Conservation (phyloP, 2,797 vertebrate genomes). For the Amniataba percoides region DNA sequence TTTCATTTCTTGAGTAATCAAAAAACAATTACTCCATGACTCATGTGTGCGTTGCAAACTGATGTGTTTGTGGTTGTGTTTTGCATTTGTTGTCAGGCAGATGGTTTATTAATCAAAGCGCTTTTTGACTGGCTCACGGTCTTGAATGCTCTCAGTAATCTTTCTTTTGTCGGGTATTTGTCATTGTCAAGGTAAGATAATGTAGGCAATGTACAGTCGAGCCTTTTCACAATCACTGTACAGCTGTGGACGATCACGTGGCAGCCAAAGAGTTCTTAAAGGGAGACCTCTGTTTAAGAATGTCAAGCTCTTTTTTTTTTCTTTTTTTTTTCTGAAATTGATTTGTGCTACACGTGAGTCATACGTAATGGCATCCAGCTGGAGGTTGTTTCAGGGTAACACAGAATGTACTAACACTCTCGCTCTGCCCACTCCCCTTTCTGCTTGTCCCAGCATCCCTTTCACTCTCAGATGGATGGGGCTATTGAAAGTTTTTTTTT, state of each 20-base stretch:
- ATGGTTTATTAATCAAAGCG: neutral
- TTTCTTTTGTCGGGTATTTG: neutral
- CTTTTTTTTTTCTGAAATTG: slow-evolving; percentile 53
- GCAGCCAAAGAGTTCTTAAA: slow-evolving; percentile 53
- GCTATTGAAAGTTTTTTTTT: slow-evolving; percentile 51
- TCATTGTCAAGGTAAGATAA: slow-evolving; percentile 4
- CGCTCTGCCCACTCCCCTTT: slow-evolving; percentile 36
- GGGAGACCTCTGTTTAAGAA: slow-evolving; percentile 64
- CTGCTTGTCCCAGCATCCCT: slow-evolving; percentile 50
- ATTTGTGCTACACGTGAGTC: slow-evolving; percentile 61
- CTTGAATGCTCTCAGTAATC: neutral
- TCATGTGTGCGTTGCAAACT: neutral
- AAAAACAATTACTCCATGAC: neutral
- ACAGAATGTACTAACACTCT: slow-evolving; percentile 55
- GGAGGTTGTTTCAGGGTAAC: slow-evolving; percentile 60
- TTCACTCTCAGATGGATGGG: slow-evolving; percentile 63
- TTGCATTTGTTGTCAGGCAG: neutral
- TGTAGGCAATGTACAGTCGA: slow-evolving; percentile 9
- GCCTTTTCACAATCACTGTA: neutral
- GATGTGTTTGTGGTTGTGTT: neutral
- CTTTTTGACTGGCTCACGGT: neutral
- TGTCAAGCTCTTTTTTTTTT: neutral
- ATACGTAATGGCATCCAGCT: slow-evolving; percentile 76
- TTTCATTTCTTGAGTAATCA: neutral
- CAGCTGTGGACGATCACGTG: slow-evolving; percentile 56